phyloP scores from a whole-genome alignment of 2,888 invertebrate genomes.

The Drosophila cracens region DNA sequence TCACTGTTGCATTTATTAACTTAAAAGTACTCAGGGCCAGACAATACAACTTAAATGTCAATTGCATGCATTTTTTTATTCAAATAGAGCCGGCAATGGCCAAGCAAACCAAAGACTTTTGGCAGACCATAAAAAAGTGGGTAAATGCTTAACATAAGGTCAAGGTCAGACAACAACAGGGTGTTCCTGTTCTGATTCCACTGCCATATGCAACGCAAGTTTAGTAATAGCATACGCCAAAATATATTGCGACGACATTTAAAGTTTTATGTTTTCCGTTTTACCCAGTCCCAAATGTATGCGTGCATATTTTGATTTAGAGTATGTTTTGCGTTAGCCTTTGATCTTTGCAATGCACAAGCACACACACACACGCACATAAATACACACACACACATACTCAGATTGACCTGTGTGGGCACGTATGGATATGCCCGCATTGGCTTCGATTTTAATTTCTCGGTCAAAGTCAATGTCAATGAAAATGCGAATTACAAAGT shows the following conservation, averaged over 20 bases:
- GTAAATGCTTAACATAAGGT: not conserved
- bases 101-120: not conserved
- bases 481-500: constrained; percentile 64
- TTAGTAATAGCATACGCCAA: constrained; percentile 10
- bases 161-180: not conserved
- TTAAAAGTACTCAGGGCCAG: constrained; percentile 8
- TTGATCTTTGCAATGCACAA: not conserved
- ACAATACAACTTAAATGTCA: not conserved
- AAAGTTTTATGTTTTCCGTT: not conserved
- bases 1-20: not conserved
- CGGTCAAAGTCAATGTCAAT: constrained; percentile 83
- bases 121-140: not conserved
- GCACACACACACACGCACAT: not conserved
- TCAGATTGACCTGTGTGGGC: not conserved
- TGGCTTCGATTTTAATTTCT: constrained; percentile 70
- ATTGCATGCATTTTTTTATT: not conserved
- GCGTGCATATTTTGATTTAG: constrained; percentile 1
- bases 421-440: constrained; percentile 58
- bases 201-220: constrained; percentile 19
- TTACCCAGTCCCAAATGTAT: constrained; percentile 1
- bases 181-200: constrained; percentile 13
- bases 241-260: not conserved
- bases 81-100: not conserved
- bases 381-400: not conserved
- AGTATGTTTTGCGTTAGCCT: not conserved